Base-by-base conservation (phyloP, 1,140 invertebrate species). In the Oncopeltus fasciatus region DNA sequence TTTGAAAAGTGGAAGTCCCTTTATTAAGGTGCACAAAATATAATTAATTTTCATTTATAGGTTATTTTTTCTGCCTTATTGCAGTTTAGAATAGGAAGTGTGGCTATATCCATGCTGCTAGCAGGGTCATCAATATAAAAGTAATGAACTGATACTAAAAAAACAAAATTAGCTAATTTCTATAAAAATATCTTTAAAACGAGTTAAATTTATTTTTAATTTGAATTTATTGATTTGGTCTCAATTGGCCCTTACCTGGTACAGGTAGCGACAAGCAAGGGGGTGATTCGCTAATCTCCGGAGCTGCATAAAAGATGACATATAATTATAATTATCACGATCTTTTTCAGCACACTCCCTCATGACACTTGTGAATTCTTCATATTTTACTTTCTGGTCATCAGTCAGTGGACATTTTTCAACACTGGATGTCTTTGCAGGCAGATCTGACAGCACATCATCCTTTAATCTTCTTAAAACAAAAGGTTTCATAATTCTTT, bases 401-500 rank as follows among this genome's bases (percentile, higher is more conserved):
- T 80, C 75, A 1, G 76, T 78, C 82, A 96, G 81, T 66, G 74
- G 67, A 76, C 83, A 79, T 67, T 71, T 73, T 31, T 85, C 75
- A 1, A 86, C 79, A 46, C 81, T 72, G 49, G 90, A 86, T 5
- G 75, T 81, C 73, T 96, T 95, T 67, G 79, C 75, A 0, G 93
- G 93, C 66, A 90, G 71, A 72, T 88, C 85, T 56, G 81, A 78
- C 0, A 97, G 76, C 0, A 98, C 94, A 68, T 93, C 84, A 26
- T 77, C 72, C 73, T 98, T 98, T 3, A 97, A 76, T 62, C 95
- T 77, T n/a, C 95, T 75, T 26, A 98, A 75, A 9, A 98, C 84
- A 74, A 98, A 98, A 0, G 95, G 95, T 70, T 89, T 89, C 88
- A 98, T 95, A 64, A 98, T 96, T 62, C 85, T 76, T 71, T 97